Evolutionary conservation across 2,797 vertebrate species (phyloP).

Genomic region (Myioborus melanocephalus): DNA sequence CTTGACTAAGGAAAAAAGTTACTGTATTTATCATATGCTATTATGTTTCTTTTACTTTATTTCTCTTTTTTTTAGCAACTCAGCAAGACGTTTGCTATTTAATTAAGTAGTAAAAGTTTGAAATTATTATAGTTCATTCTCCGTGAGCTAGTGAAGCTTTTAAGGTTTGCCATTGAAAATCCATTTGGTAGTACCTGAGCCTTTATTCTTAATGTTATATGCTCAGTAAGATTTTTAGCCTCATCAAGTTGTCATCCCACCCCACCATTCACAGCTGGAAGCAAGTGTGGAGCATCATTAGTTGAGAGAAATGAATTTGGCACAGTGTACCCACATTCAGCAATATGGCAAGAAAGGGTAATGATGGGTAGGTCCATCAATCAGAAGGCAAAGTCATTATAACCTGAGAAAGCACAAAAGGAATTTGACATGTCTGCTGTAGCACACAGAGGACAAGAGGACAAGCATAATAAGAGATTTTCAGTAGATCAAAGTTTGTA

Average conservation of each 20-base stretch:
- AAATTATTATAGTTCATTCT: neutral
- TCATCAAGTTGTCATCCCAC: neutral
- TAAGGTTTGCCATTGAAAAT: neutral
- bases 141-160: neutral
- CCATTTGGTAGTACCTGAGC: neutral
- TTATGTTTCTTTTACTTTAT: neutral
- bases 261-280: neutral
- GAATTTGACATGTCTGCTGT: neutral
- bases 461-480: neutral
- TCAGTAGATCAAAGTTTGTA: neutral
- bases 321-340: neutral
- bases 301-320: neutral
- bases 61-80: neutral
- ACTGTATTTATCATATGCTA: neutral
- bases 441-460: neutral
- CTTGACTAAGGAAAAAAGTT: neutral
- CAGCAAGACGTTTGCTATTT: neutral
- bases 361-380: neutral
- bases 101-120: neutral
- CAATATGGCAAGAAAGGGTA: neutral
- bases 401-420: neutral
- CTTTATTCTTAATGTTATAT: neutral
- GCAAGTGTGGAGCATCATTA: neutral
- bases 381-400: neutral
- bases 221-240: neutral